Percentiles rank a stretch among this genome's conserved stretches.
Conservation (phyloP, 2,888 invertebrate genomes). For the Andrena camellia region DNA sequence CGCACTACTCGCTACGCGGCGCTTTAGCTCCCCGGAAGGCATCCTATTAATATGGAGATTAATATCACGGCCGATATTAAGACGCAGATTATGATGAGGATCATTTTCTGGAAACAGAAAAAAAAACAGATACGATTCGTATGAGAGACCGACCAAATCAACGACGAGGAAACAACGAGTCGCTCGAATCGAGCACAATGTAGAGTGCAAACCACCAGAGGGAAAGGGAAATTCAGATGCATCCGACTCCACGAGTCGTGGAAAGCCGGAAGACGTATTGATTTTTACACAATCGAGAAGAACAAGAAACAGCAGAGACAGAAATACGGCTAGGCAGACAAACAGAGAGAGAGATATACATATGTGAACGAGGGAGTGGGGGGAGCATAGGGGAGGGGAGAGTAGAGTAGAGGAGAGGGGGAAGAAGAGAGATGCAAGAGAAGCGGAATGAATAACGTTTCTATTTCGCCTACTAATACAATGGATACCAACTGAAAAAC, state of each 20-base stretch:
- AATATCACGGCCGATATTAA: conserved; percentile 82
- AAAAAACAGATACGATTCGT: conserved; percentile 49
- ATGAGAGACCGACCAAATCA: conserved; percentile 32
- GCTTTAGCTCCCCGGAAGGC: conserved; percentile 79
- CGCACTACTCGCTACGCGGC: conserved; percentile 49
- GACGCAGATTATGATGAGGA: conserved; percentile 84
- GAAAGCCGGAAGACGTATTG: conserved; percentile 17
- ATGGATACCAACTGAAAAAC: background rate
- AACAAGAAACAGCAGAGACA: conserved; percentile 23
- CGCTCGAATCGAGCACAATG: conserved; percentile 14
- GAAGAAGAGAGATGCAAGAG: background rate
- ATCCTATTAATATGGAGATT: conserved; percentile 82
- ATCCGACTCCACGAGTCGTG: background rate
- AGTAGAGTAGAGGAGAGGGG: background rate
- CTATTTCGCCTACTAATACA: background rate
- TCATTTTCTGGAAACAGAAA: conserved; percentile 85
- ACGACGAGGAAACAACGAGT: background rate
- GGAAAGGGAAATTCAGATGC: conserved; percentile 14
- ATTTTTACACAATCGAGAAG: conserved; percentile 26
- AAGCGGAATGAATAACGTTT: background rate
- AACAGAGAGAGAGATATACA: conserved; percentile 16
- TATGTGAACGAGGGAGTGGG: background rate
- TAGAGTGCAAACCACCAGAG: conserved; percentile 23
- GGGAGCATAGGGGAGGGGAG: background rate
- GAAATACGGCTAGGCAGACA: conserved; percentile 11